Percentiles rank a stretch among this genome's conserved stretches.
These are phyloP conservation scores for Schizaphis graminum DNA, from an alignment of 2,888 invertebrate species.

Conservation along the genomic window DNA sequence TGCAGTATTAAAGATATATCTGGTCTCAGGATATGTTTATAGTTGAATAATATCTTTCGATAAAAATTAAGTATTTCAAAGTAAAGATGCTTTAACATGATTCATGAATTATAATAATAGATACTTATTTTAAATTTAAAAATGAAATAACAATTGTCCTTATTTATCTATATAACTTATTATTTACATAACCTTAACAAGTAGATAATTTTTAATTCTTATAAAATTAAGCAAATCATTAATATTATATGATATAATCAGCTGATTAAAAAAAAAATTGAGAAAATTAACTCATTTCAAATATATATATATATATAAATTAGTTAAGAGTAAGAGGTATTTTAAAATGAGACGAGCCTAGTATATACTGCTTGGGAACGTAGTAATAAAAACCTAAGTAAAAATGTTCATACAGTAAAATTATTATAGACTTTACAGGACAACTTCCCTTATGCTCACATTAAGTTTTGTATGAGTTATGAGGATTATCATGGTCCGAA, in stretches of 20 bases:
- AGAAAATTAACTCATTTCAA: background rate
- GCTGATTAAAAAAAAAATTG: background rate
- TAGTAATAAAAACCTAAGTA: background rate
- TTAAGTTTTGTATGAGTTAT: background rate
- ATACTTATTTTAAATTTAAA: background rate
- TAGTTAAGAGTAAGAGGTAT: background rate
- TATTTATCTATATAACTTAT: background rate
- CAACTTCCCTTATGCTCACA: background rate
- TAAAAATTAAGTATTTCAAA: background rate
- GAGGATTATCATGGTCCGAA: slow-evolving; percentile 45
- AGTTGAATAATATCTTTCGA: background rate
- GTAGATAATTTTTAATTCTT: background rate
- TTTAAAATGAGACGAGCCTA: background rate
- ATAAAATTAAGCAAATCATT: background rate
- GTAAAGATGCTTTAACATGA: background rate
- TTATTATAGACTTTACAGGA: background rate
- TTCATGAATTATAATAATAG: background rate
- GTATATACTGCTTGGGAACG: background rate
- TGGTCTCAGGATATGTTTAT: background rate
- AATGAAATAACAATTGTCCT: background rate
- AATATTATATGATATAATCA: background rate
- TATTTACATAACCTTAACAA: background rate
- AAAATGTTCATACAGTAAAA: background rate
- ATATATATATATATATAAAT: background rate
- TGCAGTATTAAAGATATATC: too few species aligned